These are phyloP conservation scores for Parnassius orleans DNA, from an alignment of 2,888 invertebrate species.

Conservation along the genomic window DNA sequence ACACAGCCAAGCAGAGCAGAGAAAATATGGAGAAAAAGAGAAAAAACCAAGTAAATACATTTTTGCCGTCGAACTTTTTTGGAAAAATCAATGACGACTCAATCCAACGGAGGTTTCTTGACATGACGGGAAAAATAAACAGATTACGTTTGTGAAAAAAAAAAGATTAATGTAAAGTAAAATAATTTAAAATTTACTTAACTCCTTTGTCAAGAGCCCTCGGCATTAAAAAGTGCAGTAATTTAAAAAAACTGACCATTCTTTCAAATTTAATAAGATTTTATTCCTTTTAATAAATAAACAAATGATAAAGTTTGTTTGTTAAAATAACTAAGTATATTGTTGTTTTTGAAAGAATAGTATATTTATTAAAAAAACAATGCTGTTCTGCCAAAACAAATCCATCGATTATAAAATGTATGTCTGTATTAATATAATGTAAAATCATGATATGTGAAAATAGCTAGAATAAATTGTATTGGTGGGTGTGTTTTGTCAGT, in stretches of 20 bases:
- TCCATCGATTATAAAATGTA: slow-evolving; percentile 38
- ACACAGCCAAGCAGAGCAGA: slow-evolving; percentile 92
- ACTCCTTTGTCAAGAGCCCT: slow-evolving; percentile 61
- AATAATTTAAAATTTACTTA: slow-evolving; percentile 24
- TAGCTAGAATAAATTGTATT: slow-evolving; percentile 27
- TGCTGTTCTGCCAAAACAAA: slow-evolving; percentile 76
- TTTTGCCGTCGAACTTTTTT: slow-evolving; percentile 73
- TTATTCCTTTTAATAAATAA: slow-evolving; percentile 8
- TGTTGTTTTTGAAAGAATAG: slow-evolving; percentile 54
- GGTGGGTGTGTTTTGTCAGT: slow-evolving; percentile 70
- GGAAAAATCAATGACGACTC: slow-evolving; percentile 77
- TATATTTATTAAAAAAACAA: slow-evolving; percentile 55
- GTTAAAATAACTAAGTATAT: slow-evolving; percentile 19
- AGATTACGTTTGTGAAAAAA: slow-evolving; percentile 27
- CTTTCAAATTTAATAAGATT: slow-evolving; percentile 51
- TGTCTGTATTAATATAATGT: slow-evolving; percentile 30
- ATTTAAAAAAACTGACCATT: slow-evolving; percentile 65
- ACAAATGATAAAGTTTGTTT: background rate
- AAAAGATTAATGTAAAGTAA: slow-evolving; percentile 11
- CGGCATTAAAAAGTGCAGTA: slow-evolving; percentile 75
- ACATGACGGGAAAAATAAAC: slow-evolving; percentile 40
- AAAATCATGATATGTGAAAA: slow-evolving; percentile 35
- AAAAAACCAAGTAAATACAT: slow-evolving; percentile 87
- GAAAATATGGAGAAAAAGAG: slow-evolving; percentile 88
- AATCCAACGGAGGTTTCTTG: slow-evolving; percentile 74